phyloP scores from a whole-genome alignment of 2,797 vertebrate genomes.

The Thalassophryne amazonica region DNA sequence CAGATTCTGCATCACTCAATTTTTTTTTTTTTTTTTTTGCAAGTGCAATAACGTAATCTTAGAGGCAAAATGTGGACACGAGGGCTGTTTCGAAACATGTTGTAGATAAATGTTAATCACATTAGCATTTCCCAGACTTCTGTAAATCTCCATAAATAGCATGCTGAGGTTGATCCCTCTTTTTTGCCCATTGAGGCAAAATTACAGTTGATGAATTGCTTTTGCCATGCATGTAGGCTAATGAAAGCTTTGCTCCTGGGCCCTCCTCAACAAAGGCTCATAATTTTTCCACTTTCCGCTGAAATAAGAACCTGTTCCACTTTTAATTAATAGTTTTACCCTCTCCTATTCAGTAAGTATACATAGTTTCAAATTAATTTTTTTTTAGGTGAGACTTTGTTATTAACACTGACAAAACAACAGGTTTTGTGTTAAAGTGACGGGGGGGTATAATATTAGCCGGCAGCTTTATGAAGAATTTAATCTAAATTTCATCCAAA shows the following conservation, averaged over 20 bases:
- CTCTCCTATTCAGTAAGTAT: constrained; percentile 71
- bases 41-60: constrained; percentile 77
- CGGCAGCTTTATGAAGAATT: constrained; percentile 59
- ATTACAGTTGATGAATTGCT: constrained; percentile 85
- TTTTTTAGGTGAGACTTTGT: constrained; percentile 68
- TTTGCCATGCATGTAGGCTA: constrained; percentile 84
- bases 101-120: constrained; percentile 87
- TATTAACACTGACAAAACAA: constrained; percentile 72
- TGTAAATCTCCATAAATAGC: constrained; percentile 85
- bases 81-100: constrained; percentile 82
- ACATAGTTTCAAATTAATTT: constrained; percentile 80
- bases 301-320: constrained; percentile 85
- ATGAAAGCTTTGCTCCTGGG: constrained; percentile 86
- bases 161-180: constrained; percentile 82
- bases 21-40: constrained; percentile 47
- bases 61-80: constrained; percentile 73
- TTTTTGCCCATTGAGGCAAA: constrained; percentile 82
- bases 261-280: constrained; percentile 80
- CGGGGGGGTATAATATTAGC: constrained; percentile 70
- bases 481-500: constrained; percentile 54
- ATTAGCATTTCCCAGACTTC: constrained; percentile 85
- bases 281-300: constrained; percentile 80
- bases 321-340: constrained; percentile 84
- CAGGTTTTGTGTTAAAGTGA: constrained; percentile 64
- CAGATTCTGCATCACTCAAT: constrained; percentile 70